A percentile compares a stretch with the other conserved stretches of the same genome.
Evolutionary conservation across 2,888 invertebrate species (phyloP).

Genomic region (Cotesia congregata): DNA sequence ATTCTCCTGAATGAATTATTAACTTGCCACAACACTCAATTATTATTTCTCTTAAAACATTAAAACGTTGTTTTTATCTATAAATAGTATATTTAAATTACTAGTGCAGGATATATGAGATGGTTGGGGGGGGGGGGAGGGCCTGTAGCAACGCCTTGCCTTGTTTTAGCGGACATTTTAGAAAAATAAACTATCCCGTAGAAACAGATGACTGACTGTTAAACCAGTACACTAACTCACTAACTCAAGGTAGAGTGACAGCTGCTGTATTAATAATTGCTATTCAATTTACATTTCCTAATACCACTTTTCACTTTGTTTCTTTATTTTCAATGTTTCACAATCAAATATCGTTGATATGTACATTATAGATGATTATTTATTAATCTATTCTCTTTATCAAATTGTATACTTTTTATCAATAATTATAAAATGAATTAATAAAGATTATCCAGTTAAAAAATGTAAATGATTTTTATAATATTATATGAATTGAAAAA

Average conservation of each 20-base stretch:
- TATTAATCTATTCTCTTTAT: background rate
- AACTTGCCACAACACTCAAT: conserved; percentile 40
- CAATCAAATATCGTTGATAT: background rate
- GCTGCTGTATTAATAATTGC: conserved; percentile 63
- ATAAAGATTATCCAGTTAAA: background rate
- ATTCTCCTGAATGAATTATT: background rate
- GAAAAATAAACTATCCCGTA: conserved; percentile 66
- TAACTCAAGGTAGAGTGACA: conserved; percentile 66
- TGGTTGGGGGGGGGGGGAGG: too few relatives aligned
- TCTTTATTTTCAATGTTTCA: conserved; percentile 50
- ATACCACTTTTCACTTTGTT: conserved; percentile 63
- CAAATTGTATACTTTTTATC: too few relatives aligned
- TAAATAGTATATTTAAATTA: conserved; percentile 64
- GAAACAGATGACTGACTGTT: conserved; percentile 66
- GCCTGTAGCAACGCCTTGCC: conserved; percentile 55
- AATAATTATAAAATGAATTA: background rate
- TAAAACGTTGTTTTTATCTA: conserved; percentile 54
- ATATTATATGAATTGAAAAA: background rate
- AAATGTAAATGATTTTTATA: background rate
- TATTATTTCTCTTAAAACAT: conserved; percentile 51
- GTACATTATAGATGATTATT: background rate
- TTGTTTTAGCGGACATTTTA: conserved; percentile 68
- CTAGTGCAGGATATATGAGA: conserved; percentile 40
- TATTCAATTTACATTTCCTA: conserved; percentile 66
- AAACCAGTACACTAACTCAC: conserved; percentile 59